These are phyloP conservation scores for Lipophrys pholis DNA, from an alignment of 2,113 vertebrate genomes.

Conservation along the genomic window DNA sequence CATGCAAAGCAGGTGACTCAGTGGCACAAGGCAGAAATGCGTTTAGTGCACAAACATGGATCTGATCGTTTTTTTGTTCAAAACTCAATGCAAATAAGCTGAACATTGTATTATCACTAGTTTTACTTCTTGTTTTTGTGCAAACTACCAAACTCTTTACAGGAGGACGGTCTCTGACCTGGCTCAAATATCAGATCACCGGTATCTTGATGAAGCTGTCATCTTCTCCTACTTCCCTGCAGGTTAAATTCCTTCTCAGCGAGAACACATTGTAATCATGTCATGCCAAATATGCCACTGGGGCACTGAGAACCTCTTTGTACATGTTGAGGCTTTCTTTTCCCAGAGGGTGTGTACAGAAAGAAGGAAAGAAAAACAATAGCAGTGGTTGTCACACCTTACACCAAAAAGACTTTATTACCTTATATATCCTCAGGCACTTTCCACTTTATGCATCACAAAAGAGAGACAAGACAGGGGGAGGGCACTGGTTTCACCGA, in stretches of 20 bases:
- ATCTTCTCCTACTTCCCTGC: conserved; percentile 28
- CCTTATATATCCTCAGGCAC: conserved; percentile 2
- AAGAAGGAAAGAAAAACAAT: neutral
- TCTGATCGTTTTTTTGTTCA: neutral
- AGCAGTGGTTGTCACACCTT: neutral
- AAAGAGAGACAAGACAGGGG: too few species aligned
- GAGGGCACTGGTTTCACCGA: too few species aligned
- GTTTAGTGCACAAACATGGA: neutral
- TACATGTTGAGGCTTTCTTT: conserved; percentile 15
- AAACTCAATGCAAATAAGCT: neutral
- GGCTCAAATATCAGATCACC: conserved; percentile 26
- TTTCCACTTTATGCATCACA: too few species aligned
- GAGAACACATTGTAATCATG: conserved; percentile 40
- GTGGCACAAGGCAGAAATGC: conserved; percentile 10
- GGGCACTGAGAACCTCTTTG: conserved; percentile 45
- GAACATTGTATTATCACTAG: neutral
- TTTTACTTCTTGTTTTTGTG: neutral
- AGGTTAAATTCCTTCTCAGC: conserved; percentile 36
- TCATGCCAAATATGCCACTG: conserved; percentile 56
- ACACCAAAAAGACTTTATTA: neutral
- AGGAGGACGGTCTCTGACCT: conserved; percentile 16
- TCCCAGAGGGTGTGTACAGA: conserved; percentile 22
- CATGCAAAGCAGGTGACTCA: conserved; percentile 55
- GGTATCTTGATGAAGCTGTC: conserved; percentile 51
- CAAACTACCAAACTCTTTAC: conserved; percentile 3